Evolutionary conservation across 2,113 vertebrate species (phyloP), one percentile per base, ranked within the genome.

Genomic region (Gulo gulo): DNA sequence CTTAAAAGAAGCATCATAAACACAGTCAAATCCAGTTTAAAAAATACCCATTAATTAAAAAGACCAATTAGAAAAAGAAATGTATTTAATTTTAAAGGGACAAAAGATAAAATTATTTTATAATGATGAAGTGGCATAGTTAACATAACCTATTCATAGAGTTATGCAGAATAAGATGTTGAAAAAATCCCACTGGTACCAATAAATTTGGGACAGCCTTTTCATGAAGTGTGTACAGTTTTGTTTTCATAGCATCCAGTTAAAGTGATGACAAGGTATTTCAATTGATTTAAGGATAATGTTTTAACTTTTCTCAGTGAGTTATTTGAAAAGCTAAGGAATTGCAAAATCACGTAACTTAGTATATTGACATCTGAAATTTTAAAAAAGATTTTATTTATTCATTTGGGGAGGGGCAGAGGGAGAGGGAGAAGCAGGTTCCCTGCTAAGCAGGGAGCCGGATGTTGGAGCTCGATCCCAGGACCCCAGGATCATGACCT

Each of bases 1-100:
- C 31, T 94, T 94, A 69, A 88, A 86, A 80, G 21, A 76, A 73
- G 52, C 42, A 93, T 47, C 36, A 87, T 84, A 85, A 88, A 84
- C 42, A 61, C 13, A 69, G 20, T 87, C 47, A 95, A 85, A 36
- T 80, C 83, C 20, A 63, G 13, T 95, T 89, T 86, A 1, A 73
- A 95, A 96, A 95, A 42, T 69, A 13, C 29, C 21, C 5, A 13
- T 69, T 81, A 69, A 63, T 74, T 94, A 79, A 95, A 95, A 88
- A 45, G 47, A 85, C 4, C 34, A 91, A 78, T 29, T 59, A 84
- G 61, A 80, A 94, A 97, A 88, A 21, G 24, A 24, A 74, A 88
- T 76, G 10, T 63, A 36, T 57, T 52, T 78, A 36, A 78, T 87
- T 82, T 83, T 45, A 81, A 84, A 94, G 67, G 63, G 20, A 88